Base-by-base conservation (phyloP, 2,797 vertebrate genomes). In the Karalla daura region DNA sequence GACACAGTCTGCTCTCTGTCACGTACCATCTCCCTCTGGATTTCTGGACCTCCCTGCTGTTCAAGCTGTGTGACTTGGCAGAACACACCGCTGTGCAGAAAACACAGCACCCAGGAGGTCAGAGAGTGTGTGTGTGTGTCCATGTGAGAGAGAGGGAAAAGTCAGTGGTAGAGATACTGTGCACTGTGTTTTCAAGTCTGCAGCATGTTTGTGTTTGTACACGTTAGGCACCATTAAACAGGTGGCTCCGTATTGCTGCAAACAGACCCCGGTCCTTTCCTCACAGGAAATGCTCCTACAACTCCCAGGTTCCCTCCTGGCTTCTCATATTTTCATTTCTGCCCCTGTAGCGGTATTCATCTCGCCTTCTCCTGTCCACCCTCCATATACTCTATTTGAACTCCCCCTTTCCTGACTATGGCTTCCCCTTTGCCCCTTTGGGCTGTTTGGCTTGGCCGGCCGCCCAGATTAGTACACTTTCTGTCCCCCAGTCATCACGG, bases 41-140 rank as follows among this genome's bases (percentile, higher is more conserved):
- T 79, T 89, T 86, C 72, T 84, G 84, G 90, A 93, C 88, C 88
- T 92, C 89, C 86, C 70, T 76, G 88, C 78, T 91, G 78, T 87
- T 87, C 88, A 90, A 88, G 84, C 90, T 92, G 91, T 91, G 88
- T 84, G 83, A 90, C 86, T 94, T 93, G 90, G 93, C 92, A 89
- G 86, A 40, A 77, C 77, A 86, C 67, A 85, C 78, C 28, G 49
- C 43, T 79, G 74, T 20, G n/a, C 73, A 80, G 74, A 78, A 78
- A 83, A 73, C 77, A 67, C 81, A 86, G 83, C 80, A 83, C 70
- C 70, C 69, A 66, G 72, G 81, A 87, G 85, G 79, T 85, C 73
- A 87, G 25, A 5, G 13, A 59, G 63, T 80, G 81, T 77, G 76
- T 74, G 75, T 81, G 60, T 54, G 73, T 72, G 74, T 76, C 66